phyloP scores from a whole-genome alignment of 2,888 invertebrate species.

The Cephus nigrinus region DNA sequence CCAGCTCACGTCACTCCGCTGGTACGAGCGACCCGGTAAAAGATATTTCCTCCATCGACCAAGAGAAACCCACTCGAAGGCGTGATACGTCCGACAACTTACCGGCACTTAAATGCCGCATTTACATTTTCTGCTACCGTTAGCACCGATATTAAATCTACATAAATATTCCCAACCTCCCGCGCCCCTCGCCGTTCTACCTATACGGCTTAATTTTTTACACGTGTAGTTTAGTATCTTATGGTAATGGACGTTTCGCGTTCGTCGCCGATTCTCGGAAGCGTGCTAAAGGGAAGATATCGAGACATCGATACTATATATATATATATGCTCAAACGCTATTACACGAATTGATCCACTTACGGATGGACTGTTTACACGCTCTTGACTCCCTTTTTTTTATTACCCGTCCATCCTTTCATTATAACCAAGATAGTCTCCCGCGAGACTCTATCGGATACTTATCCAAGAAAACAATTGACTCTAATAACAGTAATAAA shows the following conservation, averaged over 20 bases:
- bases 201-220: slow-evolving; percentile 49
- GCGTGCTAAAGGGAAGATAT: neutral
- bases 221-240: slow-evolving; percentile 54
- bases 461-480: slow-evolving; percentile 51
- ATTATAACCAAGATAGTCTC: neutral
- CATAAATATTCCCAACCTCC: slow-evolving; percentile 49
- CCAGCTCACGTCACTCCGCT: neutral
- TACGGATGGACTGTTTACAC: neutral
- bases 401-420: neutral
- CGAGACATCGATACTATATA: neutral
- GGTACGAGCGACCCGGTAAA: neutral
- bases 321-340: neutral
- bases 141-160: slow-evolving; percentile 45
- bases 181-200: neutral
- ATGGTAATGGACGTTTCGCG: slow-evolving; percentile 53
- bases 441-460: neutral
- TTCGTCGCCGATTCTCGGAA: slow-evolving; percentile 38
- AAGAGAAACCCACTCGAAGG: slow-evolving; percentile 31
- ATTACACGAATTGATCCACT: neutral
- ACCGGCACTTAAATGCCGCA: slow-evolving; percentile 54
- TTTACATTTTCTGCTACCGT: slow-evolving; percentile 60
- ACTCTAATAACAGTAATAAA: slow-evolving; percentile 56
- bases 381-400: neutral
- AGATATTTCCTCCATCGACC: neutral
- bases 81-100: slow-evolving; percentile 38